These are phyloP conservation scores for Drosophila ohnishii DNA, from an alignment of 1,140 invertebrate genomes.

Conservation along the genomic window DNA sequence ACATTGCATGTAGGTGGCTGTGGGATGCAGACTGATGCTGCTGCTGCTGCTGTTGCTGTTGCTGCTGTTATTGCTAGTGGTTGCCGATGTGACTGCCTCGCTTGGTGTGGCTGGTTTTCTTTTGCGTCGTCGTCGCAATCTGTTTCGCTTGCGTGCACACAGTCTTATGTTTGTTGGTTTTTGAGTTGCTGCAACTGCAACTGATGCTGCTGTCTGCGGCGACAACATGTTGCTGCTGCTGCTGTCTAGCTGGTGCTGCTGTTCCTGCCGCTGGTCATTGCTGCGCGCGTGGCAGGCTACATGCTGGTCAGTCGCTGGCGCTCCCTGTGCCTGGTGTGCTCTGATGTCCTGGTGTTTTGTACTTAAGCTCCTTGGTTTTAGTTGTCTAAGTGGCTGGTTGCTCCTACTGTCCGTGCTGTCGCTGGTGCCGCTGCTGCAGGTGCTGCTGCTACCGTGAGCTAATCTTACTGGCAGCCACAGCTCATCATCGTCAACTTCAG, in stretches of 20 bases:
- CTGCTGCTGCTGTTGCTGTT: constrained; percentile 53
- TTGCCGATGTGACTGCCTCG: constrained; percentile 38
- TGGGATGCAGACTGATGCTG: constrained; percentile 50
- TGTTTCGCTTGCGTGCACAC: constrained; percentile 78
- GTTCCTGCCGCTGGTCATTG: constrained; percentile 42
- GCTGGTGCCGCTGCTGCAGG: constrained; percentile 26
- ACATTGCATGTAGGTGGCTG: constrained; percentile 56
- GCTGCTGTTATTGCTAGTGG: constrained; percentile 48
- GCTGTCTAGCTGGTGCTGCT: constrained; percentile 37
- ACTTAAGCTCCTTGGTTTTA: constrained; percentile 78
- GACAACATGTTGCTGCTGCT: constrained; percentile 55
- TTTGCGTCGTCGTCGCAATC: constrained; percentile 78
- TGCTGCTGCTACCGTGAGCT: constrained; percentile 43
- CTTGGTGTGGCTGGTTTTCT: constrained; percentile 60
- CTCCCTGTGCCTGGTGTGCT: constrained; percentile 32
- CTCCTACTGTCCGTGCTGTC: constrained; percentile 15
- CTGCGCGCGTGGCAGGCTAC: constrained; percentile 38
- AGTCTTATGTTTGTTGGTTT: constrained; percentile 75
- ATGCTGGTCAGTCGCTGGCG: constrained; percentile 34
- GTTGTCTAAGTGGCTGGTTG: constrained; percentile 56
- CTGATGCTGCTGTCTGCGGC: constrained; percentile 33
- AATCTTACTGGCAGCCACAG: constrained; percentile 66
- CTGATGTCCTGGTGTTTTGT: constrained; percentile 62
- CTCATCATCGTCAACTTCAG: constrained; percentile 77
- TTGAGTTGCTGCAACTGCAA: constrained; percentile 55